Evolutionary conservation across 1,140 invertebrate genomes (phyloP), one percentile per base, ranked within the genome.

Genomic region (Heliothis virescens): DNA sequence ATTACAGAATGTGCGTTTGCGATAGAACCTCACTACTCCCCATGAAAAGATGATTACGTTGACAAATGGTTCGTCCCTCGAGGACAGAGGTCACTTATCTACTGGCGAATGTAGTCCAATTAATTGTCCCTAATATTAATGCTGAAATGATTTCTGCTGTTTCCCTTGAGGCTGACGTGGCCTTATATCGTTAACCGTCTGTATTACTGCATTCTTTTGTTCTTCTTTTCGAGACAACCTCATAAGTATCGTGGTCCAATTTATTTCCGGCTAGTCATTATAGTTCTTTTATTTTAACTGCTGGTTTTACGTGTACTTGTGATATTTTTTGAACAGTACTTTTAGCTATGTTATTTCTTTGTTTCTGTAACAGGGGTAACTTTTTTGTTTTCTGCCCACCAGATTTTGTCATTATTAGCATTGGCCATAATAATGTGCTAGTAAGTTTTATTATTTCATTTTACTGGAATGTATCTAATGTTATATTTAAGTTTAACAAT

Each of bases 41-140:
- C 85, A 86, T 87, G 87, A 87, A 91, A 90, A 92, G 87, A 90
- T 90, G 87, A 92, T 92, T 90, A 89, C 86, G 85, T 86, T 92
- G 89, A 91, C 88, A 89, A 92, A 92, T 87, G 84, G 83, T 82
- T 60, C 77, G 77, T 83, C 85, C 88, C 86, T 81, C 65, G 83
- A 71, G 83, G 75, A 81, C 79, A 81, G 74, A 82, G 84, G 85
- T 86, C 82, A 83, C 86, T 91, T 89, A 92, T 91, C 87, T 90
- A 86, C 87, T 88, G 75, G 76, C 83, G 83, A 89, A 90, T 89
- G 87, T 88, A 81, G 79, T 74, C 83, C 84, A 86, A 91, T 90
- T 92, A 91, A 90, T 89, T 89, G 74, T 84, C 83, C 55, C 75
- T 82, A 81, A 74, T 84, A 89, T 86, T 80, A 84, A 81, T 81